A percentile compares a stretch with the other conserved stretches of the same genome.
phyloP scores from a whole-genome alignment of 1,140 invertebrate species.

The Meloidogyne floridensis region DNA sequence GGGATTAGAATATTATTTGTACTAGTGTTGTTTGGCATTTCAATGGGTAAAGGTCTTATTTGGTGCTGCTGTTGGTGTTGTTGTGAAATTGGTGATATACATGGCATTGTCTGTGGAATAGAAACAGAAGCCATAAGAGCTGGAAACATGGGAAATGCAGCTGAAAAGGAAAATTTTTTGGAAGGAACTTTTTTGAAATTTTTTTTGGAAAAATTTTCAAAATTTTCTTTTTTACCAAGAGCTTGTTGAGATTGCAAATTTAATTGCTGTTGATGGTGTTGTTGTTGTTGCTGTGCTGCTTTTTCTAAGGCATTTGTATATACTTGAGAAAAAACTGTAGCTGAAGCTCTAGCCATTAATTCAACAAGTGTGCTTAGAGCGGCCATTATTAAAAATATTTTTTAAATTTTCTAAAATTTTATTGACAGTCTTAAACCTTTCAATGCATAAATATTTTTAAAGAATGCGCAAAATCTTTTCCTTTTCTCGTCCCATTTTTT shows the following conservation, averaged over 20 bases:
- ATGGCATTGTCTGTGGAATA: background rate
- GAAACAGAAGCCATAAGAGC: background rate
- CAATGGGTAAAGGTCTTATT: background rate
- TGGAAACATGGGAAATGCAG: background rate
- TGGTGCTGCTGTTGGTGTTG: background rate
- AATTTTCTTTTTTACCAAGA: background rate
- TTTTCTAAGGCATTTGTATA: constrained; percentile 27
- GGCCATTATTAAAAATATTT: background rate
- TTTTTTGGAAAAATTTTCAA: background rate
- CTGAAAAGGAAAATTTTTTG: background rate
- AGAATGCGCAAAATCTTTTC: background rate
- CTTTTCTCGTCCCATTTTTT: constrained; percentile 3
- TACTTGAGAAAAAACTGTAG: constrained; percentile 18
- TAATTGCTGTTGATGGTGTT: constrained; percentile 20
- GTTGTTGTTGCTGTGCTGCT: background rate
- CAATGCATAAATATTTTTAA: background rate
- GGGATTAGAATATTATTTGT: no score
- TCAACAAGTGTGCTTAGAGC: background rate
- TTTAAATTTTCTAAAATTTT: no score
- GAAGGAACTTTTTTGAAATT: background rate
- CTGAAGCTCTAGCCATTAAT: constrained; percentile 24
- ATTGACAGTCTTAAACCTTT: no score
- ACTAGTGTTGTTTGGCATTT: background rate
- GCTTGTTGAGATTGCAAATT: background rate
- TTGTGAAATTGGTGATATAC: constrained; percentile 6